Percentiles rank a stretch among this genome's conserved stretches.
Conservation (phyloP, 2,113 vertebrate genomes). For the Ploceus nigricollis region DNA sequence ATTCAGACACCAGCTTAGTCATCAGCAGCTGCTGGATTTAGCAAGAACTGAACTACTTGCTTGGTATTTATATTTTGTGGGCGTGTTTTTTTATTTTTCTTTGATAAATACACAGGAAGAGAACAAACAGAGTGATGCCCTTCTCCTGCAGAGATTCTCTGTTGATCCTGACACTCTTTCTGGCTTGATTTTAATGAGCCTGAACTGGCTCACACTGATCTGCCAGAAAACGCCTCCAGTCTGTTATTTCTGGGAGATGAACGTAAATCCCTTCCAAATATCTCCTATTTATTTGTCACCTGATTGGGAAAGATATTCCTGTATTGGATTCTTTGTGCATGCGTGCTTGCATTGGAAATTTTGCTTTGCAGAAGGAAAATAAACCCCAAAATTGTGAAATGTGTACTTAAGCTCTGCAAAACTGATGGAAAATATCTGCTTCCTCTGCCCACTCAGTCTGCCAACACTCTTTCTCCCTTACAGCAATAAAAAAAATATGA, state of each 20-base stretch:
- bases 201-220: not conserved
- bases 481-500: constrained; percentile 44
- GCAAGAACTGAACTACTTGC: not conserved
- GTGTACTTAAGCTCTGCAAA: not conserved
- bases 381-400: not conserved
- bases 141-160: not conserved
- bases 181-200: constrained; percentile 17
- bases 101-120: not conserved
- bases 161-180: constrained; percentile 13
- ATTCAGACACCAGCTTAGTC: not conserved
- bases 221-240: not conserved
- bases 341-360: not conserved
- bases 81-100: not conserved
- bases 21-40: not conserved
- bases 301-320: not conserved
- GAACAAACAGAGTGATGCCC: not conserved
- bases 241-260: constrained; percentile 1
- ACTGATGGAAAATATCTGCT: constrained; percentile 37
- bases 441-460: constrained; percentile 55
- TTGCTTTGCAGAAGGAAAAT: not conserved
- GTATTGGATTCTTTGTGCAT: not conserved
- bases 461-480: constrained; percentile 22
- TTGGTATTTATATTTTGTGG: not conserved
- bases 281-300: constrained; percentile 15
- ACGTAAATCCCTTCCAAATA: not conserved